Base-by-base conservation (phyloP, 2,888 invertebrate genomes). In the Erebia ligea region DNA sequence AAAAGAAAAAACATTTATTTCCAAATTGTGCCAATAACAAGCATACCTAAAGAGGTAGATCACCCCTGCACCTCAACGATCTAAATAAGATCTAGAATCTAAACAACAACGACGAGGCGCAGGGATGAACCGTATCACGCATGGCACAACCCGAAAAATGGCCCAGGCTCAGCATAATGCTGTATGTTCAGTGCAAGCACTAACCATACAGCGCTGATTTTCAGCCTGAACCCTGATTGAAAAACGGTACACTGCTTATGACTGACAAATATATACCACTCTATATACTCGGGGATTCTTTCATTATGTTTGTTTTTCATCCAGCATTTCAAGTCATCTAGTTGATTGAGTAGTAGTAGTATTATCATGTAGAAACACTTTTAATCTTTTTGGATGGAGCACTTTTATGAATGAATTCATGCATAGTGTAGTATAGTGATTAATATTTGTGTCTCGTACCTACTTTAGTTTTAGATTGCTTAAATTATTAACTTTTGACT, bases 401-500 rank as follows among this genome's bases (percentile, higher is more conserved):
- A 71, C 17, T 69, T 9, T 3, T 19, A 19, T 15, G 13, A 25
- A 45, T 50, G 9, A 15, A 50, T 25, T 59, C n/a, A 72, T 68
- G 70, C 15, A 48, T 57, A 67, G 21, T 48, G 17, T 69, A 66
- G 50, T 52, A 62, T 19, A 62, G 19, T 21, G 4, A 52, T 52
- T 52, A 52, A 52, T 10, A 56, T 19, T 58, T 67, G 11, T 50
- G 11, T 21, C 13, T 40, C n/a, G 61, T 73, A 71, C n/a, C 56
- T 73, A 71, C 59, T 59, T 45, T 67, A 68, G 62, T 34, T 40
- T 54, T 57, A 40, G 68, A 50, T 62, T 68, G 64, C 69, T 62
- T 34, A 56, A 48, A 63, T 19, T 65, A 13, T 45, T 42, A 1
- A 42, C 42, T 11, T 11, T 45, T 45, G 2, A 3, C 11, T 11